Evolutionary conservation across 2,797 vertebrate genomes (phyloP).

Genomic region (Sebastes jordani): DNA sequence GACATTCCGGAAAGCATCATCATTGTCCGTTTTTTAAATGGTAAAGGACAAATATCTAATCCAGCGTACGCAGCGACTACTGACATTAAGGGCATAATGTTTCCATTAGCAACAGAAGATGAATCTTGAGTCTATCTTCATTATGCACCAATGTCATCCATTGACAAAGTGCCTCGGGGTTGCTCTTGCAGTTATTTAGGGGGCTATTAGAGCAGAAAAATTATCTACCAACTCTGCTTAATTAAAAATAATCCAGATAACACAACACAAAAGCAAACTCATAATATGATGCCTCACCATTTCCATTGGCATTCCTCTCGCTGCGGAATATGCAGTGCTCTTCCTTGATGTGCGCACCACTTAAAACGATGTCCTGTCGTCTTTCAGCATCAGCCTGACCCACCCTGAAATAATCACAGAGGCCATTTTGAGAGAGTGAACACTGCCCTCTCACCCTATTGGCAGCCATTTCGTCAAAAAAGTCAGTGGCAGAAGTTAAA

Average conservation of each 20-base stretch:
- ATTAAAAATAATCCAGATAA: not conserved
- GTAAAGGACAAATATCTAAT: not conserved
- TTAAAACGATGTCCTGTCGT: slow-evolving; percentile 97
- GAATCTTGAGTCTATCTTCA: not conserved
- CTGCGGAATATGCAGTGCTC: slow-evolving; percentile 97
- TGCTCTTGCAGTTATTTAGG: not conserved
- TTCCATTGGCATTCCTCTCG: slow-evolving; percentile 89
- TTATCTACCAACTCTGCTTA: not conserved
- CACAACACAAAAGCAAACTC: not conserved
- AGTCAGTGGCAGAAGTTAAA: not conserved
- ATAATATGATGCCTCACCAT: slow-evolving; percentile 83
- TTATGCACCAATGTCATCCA: not conserved
- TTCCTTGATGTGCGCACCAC: slow-evolving; percentile 97
- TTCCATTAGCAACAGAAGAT: slow-evolving; percentile 2
- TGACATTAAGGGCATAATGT: not conserved
- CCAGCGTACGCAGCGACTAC: not conserved
- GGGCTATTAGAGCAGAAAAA: not conserved
- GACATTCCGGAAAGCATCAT: not conserved
- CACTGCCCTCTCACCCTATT: not conserved
- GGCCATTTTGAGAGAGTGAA: slow-evolving; percentile 40
- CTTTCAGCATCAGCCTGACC: slow-evolving; percentile 95
- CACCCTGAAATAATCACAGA: slow-evolving; percentile 85
- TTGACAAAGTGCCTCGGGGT: accelerated
- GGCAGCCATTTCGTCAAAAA: slow-evolving; percentile 31
- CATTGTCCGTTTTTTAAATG: not conserved